A percentile compares a stretch with the other conserved stretches of the same genome.
Evolutionary conservation across 2,113 vertebrate genomes (phyloP).

Genomic region (Cervus canadensis): DNA sequence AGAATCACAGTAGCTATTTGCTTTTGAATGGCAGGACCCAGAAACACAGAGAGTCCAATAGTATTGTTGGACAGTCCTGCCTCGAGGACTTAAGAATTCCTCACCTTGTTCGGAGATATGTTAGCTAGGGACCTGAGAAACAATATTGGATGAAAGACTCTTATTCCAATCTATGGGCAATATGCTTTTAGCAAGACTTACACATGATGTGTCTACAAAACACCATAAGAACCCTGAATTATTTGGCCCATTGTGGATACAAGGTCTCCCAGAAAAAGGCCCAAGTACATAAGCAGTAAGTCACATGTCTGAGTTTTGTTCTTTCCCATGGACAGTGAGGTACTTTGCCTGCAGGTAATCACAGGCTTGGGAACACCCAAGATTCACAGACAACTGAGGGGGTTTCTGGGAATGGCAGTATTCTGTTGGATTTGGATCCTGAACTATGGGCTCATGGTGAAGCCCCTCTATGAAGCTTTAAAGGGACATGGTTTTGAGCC

Average conservation of each 20-base stretch:
- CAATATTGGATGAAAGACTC: not conserved
- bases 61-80: not conserved
- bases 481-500: not conserved
- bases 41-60: not conserved
- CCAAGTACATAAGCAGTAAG: not conserved
- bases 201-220: not conserved
- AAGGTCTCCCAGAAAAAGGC: not conserved
- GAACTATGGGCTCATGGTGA: not conserved
- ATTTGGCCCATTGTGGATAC: not conserved
- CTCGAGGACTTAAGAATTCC: not conserved
- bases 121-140: not conserved
- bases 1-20: not conserved
- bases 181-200: not conserved
- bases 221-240: not conserved
- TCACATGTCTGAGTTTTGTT: not conserved
- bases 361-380: not conserved
- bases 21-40: not conserved
- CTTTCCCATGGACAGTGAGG: not conserved
- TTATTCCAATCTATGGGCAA: not conserved
- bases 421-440: not conserved
- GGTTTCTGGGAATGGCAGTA: not conserved
- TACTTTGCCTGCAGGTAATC: not conserved
- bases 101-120: not conserved
- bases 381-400: not conserved
- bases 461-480: not conserved